Base-by-base conservation (phyloP, 1,140 invertebrate species). In the Lordiphosa collinella region DNA sequence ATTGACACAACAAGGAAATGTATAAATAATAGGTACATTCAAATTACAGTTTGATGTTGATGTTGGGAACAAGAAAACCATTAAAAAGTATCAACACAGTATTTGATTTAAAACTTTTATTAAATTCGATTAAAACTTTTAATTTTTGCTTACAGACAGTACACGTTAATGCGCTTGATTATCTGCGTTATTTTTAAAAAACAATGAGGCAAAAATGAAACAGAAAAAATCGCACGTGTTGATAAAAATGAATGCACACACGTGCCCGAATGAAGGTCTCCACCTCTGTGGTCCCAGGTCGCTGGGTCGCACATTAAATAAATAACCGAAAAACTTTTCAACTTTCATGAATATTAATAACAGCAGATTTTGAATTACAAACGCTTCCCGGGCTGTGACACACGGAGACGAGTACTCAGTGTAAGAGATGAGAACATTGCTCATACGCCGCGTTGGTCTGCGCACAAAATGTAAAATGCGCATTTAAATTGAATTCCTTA, bases 401-500 rank as follows among this genome's bases (percentile, higher is more conserved):
- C n/a, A n/a, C n/a, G n/a, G n/a, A n/a, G n/a, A n/a, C n/a, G n/a
- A n/a, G n/a, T n/a, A n/a, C n/a, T n/a, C n/a, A n/a, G n/a, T n/a
- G n/a, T 4, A 10, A 11, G 22, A 44, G 46, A 34, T 3, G 29
- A 34, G 46, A 35, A 9, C 57, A 43, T 61, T 70, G 52, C 63
- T 66, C 67, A 66, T 53, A 66, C 67, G 67, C 43, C 41, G 16
- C 57, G 48, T 57, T 53, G 43, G 43, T 37, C 41, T 35, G 52
- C 53, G 57, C 49, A 46, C 40, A 65, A 59, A 64, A 72, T 64
- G 65, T 63, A 69, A 69, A 69, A 64, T 64, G 65, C 60, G 69
- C 69, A 72, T 72, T 72, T 72, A 72, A 72, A 72, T 72, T 72
- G 69, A 72, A 72, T 72, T 72, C 65, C 65, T 59, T 72, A 69